Evolutionary conservation across 1,140 invertebrate species (phyloP), one percentile per base, ranked within the genome.

Genomic region (Scaptodrosophila lebanonensis): DNA sequence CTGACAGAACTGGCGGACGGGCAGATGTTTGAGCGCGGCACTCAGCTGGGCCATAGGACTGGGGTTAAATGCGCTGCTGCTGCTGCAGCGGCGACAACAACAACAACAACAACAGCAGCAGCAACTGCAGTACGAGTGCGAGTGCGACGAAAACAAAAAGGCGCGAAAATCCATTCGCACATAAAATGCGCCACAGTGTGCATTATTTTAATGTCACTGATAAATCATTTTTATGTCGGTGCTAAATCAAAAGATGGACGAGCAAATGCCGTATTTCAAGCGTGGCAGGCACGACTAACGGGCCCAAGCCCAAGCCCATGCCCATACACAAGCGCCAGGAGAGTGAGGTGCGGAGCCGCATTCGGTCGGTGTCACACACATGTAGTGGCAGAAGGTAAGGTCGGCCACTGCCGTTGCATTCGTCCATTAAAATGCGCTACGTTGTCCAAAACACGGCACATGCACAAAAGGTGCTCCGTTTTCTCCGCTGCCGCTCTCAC

Each of bases 191-290:
- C 83, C 83, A 83, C 76, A 85, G 84, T 86, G 79, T 86, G 84
- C 76, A 86, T 86, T 86, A 86, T 86, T 86, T 86, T 86, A 86
- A 86, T 86, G 84, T 86, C 84, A 86, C 84, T 86, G 84, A 86
- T 86, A 86, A 86, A 86, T 86, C 84, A 86, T 86, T 86, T 86
- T 86, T 86, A 86, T 86, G 84, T 86, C 77, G 76, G 84, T 86
- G 84, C 82, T 86, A 86, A 86, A 86, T 86, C 84, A 86, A 86
- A 84, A 82, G 84, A 84, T 82, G 82, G 75, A 82, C 82, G 83
- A 82, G 75, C 73, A 82, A 79, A 79, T 73, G 75, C 73, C 69
- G 73, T 82, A 82, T 82, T 79, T 82, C 75, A 79, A 66, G 75
- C 60, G 38, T 51, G 40, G 43, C 51, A 18, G 22, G n/a, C n/a